A percentile compares a stretch with the other conserved stretches of the same genome.
phyloP scores from a whole-genome alignment of 2,113 vertebrate species.

The Hydrolagus affinis region DNA sequence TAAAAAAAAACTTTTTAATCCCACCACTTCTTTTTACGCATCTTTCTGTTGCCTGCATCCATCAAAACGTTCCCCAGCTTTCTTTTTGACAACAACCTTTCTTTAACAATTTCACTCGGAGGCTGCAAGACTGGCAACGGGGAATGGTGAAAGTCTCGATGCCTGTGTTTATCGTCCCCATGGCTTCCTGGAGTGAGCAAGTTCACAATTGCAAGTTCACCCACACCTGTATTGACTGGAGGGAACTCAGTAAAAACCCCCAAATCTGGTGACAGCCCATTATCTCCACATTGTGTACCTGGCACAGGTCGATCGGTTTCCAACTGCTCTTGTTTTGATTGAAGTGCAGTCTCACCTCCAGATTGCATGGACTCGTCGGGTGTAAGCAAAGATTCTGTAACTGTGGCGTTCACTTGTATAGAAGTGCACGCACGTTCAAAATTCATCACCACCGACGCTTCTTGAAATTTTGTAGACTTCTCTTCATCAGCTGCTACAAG shows the following conservation, averaged over 20 bases:
- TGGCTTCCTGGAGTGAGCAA: not conserved
- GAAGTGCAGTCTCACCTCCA: conserved; percentile 39
- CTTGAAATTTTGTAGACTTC: conserved; percentile 27
- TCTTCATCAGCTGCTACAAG: not conserved
- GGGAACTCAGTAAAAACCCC: not conserved
- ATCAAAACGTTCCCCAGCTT: conserved; percentile 42
- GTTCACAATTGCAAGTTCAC: not conserved
- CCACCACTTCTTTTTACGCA: conserved; percentile 41
- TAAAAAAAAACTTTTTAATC: not conserved
- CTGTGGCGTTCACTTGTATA: not conserved
- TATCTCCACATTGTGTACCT: not conserved
- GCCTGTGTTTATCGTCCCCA: not conserved
- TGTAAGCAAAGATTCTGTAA: not conserved
- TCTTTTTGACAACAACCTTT: conserved; percentile 41
- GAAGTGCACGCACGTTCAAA: not conserved
- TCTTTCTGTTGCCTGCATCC: conserved; percentile 43
- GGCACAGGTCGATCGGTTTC: not conserved
- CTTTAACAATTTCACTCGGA: not conserved
- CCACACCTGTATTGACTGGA: not conserved
- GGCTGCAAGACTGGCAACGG: not conserved
- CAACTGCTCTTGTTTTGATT: not conserved
- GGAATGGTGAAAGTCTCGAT: not conserved
- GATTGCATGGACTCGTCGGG: conserved; percentile 48
- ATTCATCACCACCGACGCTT: conserved; percentile 1
- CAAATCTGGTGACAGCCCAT: not conserved